phyloP scores from a whole-genome alignment of 2,113 vertebrate genomes.

The Zonotrichia leucophrys region DNA sequence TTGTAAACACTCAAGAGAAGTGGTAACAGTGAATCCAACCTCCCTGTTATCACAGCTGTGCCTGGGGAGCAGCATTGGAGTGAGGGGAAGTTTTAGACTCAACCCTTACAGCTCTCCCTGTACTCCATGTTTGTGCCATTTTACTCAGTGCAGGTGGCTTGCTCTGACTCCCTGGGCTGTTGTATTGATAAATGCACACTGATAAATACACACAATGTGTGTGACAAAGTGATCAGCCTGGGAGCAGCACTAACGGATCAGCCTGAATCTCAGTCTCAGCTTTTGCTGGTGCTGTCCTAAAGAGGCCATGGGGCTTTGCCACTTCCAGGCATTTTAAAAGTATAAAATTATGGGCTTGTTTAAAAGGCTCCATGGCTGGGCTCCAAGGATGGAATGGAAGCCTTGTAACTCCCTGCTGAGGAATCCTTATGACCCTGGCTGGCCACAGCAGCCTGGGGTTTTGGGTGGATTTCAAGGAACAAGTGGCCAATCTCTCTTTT shows the following conservation, averaged over 20 bases:
- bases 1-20: not conserved
- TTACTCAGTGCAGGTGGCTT: not conserved
- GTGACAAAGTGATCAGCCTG: not conserved
- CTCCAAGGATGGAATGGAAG: not conserved
- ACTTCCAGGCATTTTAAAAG: not conserved
- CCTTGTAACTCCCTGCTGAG: not conserved
- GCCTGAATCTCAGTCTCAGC: not conserved
- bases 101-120: not conserved
- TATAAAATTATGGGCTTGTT: not conserved
- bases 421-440: not conserved
- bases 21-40: not conserved
- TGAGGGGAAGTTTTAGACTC: not conserved
- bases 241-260: not conserved
- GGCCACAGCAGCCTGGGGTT: not conserved
- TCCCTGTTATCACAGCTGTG: rapidly evolving
- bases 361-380: not conserved
- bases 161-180: not conserved
- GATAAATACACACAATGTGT: not conserved
- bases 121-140: not conserved
- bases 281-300: not conserved
- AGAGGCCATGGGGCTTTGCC: not conserved
- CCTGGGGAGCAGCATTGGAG: rapidly evolving
- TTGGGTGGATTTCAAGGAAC: not conserved
- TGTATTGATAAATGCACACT: not conserved
- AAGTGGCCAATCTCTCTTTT: not conserved